These are phyloP conservation scores for Leptoteleia sp. DNA, from an alignment of 1,140 invertebrate genomes.

Conservation along the genomic window DNA sequence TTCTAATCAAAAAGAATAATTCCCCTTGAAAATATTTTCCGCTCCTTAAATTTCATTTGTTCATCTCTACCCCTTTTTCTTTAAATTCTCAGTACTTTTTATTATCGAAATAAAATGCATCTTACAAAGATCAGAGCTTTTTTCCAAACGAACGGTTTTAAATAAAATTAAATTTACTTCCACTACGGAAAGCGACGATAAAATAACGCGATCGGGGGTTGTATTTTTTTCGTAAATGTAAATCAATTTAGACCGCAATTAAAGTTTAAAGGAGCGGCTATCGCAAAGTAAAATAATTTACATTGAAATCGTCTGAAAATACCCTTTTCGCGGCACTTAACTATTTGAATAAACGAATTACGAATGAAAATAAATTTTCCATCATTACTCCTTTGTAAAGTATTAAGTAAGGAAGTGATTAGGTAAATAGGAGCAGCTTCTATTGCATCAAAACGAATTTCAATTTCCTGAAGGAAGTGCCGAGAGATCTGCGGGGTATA, in stretches of 20 bases:
- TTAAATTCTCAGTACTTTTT: too few species aligned
- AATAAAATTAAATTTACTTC: too few species aligned
- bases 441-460: slow-evolving; percentile 18
- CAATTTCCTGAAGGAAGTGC: slow-evolving; percentile 65
- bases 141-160: too few species aligned
- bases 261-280: slow-evolving; percentile 14
- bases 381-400: slow-evolving; percentile 23
- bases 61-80: too few species aligned
- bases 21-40: too few species aligned
- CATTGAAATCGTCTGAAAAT: slow-evolving; percentile 26
- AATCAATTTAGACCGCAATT: slow-evolving; percentile 12
- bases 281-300: slow-evolving; percentile 19
- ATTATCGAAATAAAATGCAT: too few species aligned
- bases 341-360: slow-evolving; percentile 30
- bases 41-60: too few species aligned
- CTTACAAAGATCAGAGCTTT: too few species aligned
- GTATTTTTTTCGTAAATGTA: slow-evolving; percentile 14
- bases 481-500: slow-evolving; percentile 44
- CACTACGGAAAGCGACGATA: too few species aligned
- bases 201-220: not conserved
- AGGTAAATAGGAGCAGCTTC: slow-evolving; percentile 42
- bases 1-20: too few species aligned
- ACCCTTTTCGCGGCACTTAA: slow-evolving; percentile 1
- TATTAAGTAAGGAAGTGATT: slow-evolving; percentile 30
- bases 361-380: slow-evolving; percentile 18